phyloP scores from a whole-genome alignment of 37 sponge, comb jelly and placozoan species.

The Beroe forskalii region DNA sequence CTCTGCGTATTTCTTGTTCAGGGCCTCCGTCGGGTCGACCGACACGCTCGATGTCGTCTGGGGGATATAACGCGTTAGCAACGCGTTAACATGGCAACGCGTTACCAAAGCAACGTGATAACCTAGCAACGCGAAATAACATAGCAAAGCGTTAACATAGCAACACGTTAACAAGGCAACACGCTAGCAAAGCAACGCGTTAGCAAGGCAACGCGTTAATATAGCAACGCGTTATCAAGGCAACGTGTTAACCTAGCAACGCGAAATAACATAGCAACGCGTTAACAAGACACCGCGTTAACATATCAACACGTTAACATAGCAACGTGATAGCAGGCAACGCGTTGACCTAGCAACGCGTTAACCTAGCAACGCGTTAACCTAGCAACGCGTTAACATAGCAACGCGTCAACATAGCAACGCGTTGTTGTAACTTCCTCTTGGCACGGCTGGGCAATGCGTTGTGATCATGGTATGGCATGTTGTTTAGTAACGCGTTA shows the following conservation, averaged over 20 bases:
- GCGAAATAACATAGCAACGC: background rate
- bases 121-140: background rate
- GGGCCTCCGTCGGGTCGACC: slow-evolving; percentile 50
- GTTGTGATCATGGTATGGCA: background rate
- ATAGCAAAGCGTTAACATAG: background rate
- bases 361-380: background rate
- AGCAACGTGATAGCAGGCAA: background rate
- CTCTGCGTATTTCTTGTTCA: slow-evolving; percentile 49
- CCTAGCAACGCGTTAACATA: background rate
- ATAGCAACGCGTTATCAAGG: background rate
- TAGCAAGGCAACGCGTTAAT: background rate
- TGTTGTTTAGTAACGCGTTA: background rate
- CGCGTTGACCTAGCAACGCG: background rate
- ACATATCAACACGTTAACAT: background rate
- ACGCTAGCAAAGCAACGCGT: background rate
- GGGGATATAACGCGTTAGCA: too few relatives aligned
- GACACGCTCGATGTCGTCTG: slow-evolving; percentile 48
- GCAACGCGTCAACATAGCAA: background rate
- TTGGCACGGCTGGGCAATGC: background rate
- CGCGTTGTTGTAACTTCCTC: background rate
- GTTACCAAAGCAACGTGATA: background rate
- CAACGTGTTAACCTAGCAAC: background rate
- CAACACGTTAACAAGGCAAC: background rate
- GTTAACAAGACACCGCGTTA: background rate
- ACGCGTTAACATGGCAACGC: background rate